Evolutionary conservation across 2,113 vertebrate species (phyloP).

Genomic region (Vireo altiloquus): DNA sequence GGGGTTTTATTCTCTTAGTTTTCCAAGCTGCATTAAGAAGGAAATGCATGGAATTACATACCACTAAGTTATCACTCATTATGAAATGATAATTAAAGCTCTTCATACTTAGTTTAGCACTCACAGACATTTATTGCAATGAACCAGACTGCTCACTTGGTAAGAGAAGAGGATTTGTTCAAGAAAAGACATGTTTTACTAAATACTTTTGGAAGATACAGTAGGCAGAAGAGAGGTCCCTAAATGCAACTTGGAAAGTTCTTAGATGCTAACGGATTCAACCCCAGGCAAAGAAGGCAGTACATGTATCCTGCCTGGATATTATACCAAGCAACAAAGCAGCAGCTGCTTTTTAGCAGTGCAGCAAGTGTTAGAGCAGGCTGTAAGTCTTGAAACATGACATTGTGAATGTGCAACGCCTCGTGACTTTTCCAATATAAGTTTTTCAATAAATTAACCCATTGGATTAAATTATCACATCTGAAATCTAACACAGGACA

Average conservation of each 20-base stretch:
- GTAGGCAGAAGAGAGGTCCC: neutral
- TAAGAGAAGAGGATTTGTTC: neutral
- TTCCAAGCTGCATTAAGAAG: neutral
- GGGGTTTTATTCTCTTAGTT: neutral
- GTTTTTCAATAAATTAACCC: neutral
- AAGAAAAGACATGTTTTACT: neutral
- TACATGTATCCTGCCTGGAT: neutral
- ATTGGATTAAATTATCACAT: too few species aligned
- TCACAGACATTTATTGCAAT: neutral
- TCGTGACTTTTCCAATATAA: neutral
- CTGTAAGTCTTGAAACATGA: neutral
- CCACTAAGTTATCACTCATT: neutral
- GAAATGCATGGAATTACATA: neutral
- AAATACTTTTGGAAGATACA: neutral
- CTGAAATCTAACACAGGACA: neutral
- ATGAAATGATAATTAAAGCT: neutral
- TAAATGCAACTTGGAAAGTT: neutral
- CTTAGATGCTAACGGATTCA: neutral
- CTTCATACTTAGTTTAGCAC: neutral
- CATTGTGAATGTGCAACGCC: fast-evolving
- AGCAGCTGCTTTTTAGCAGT: neutral
- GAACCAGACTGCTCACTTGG: neutral
- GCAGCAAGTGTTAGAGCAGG: neutral
- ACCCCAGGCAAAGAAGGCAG: neutral
- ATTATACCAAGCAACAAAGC: neutral